These are phyloP conservation scores for Psittacula echo DNA, from an alignment of 2,797 vertebrate genomes.

Conservation along the genomic window DNA sequence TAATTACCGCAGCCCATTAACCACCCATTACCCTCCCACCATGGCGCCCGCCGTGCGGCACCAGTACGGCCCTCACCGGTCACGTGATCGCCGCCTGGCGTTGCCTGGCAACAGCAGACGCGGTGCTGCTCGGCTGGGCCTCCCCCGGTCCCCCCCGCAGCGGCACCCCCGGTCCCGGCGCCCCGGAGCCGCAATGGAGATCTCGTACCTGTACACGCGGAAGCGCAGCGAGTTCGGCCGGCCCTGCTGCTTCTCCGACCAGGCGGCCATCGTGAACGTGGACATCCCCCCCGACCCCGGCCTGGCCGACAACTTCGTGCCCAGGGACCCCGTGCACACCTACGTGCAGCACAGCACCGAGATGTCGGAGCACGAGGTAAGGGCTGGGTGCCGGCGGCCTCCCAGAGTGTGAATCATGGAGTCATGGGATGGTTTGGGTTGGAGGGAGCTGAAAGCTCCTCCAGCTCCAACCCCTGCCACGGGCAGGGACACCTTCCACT, in stretches of 20 bases:
- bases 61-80: neutral
- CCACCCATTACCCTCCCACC: neutral
- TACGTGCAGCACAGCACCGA: constrained; percentile 78
- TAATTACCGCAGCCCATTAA: neutral
- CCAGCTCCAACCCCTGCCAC: too few species aligned
- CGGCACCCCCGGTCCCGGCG: too few species aligned
- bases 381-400: too few species aligned
- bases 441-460: too few species aligned
- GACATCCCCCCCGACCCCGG: constrained; percentile 85
- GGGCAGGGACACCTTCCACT: too few species aligned
- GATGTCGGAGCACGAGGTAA: constrained; percentile 90
- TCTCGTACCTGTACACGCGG: constrained; percentile 84
- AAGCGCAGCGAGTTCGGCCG: constrained; percentile 90
- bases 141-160: too few species aligned
- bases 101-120: constrained; percentile 60
- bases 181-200: constrained; percentile 81
- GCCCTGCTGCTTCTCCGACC: constrained; percentile 87
- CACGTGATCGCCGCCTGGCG: neutral
- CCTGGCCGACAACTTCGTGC: constrained; percentile 77
- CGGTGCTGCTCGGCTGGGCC: neutral
- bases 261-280: constrained; percentile 77
- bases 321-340: constrained; percentile 79
- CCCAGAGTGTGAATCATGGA: too few species aligned
- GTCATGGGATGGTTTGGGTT: neutral
- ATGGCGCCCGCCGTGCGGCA: neutral